These are phyloP conservation scores for Myopa testacea DNA, from an alignment of 2,888 invertebrate genomes.

Conservation along the genomic window DNA sequence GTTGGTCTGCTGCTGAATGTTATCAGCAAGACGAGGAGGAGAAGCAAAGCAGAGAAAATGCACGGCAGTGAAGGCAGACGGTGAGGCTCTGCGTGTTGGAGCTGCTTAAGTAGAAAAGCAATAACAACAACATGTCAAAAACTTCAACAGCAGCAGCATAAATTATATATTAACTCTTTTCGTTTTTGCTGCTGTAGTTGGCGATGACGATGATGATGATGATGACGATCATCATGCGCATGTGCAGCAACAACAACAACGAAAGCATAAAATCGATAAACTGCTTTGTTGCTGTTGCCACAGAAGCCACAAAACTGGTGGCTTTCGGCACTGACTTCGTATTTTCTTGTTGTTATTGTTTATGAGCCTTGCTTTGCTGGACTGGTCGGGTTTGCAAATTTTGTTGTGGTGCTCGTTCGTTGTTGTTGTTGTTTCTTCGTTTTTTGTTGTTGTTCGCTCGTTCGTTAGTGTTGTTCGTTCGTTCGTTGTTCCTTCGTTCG, in stretches of 20 bases:
- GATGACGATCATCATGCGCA: background rate
- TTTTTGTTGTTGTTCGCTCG: background rate
- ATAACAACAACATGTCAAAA: too few relatives aligned
- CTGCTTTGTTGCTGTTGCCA: conserved; percentile 1
- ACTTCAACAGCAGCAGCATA: too few relatives aligned
- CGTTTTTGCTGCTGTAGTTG: too few relatives aligned
- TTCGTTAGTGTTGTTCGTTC: too few relatives aligned
- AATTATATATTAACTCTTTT: too few relatives aligned
- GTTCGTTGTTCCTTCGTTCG: too few relatives aligned
- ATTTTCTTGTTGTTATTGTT: background rate
- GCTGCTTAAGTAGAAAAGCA: too few relatives aligned
- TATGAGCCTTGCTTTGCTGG: background rate
- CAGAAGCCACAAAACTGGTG: conserved; percentile 1
- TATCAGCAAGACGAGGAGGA: too few relatives aligned
- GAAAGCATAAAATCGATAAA: background rate
- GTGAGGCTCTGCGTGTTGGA: too few relatives aligned
- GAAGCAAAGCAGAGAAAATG: too few relatives aligned
- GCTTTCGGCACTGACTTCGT: background rate
- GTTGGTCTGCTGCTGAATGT: too few relatives aligned
- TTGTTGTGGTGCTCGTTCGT: background rate
- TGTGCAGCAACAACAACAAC: background rate
- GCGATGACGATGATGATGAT: background rate
- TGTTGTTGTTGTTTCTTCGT: background rate
- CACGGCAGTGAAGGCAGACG: too few relatives aligned
- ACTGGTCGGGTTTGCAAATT: background rate